Conservation (phyloP, 2,888 invertebrate genomes). For the Platypus cylindrus region DNA sequence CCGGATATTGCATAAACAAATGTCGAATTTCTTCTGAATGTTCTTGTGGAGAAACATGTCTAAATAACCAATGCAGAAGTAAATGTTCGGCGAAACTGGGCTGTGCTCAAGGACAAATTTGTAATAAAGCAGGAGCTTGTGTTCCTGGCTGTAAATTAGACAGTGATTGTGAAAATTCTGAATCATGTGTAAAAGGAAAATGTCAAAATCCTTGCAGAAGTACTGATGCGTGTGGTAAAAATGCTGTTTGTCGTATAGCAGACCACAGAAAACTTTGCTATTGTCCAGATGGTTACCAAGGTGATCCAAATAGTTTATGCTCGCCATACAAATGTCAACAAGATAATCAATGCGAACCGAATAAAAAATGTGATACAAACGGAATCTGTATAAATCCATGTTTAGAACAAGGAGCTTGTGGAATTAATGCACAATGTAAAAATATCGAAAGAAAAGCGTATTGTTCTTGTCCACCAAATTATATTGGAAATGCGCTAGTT, state of each 20-base stretch:
- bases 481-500: conserved; percentile 54
- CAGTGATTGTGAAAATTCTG: conserved; percentile 64
- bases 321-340: conserved; percentile 62
- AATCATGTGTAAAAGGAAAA: conserved; percentile 56
- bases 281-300: conserved; percentile 76
- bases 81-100: conserved; percentile 55
- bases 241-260: conserved; percentile 66
- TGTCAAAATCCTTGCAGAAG: conserved; percentile 59
- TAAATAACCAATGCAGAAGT: conserved; percentile 57
- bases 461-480: conserved; percentile 64
- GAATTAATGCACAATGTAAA: conserved; percentile 73
- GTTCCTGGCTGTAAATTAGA: conserved; percentile 68
- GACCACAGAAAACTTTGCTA: conserved; percentile 75
- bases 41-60: conserved; percentile 70
- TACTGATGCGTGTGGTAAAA: conserved; percentile 61
- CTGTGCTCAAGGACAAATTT: conserved; percentile 66
- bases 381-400: conserved; percentile 77
- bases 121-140: conserved; percentile 58
- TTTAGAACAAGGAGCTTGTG: conserved; percentile 60
- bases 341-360: conserved; percentile 64
- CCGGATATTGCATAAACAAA: conserved; percentile 62
- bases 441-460: conserved; percentile 63
- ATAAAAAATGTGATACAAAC: conserved; percentile 57
- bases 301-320: conserved; percentile 66
- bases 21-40: conserved; percentile 60